Base-by-base conservation (phyloP, 2,113 vertebrate genomes). In the Syngnathus typhle region DNA sequence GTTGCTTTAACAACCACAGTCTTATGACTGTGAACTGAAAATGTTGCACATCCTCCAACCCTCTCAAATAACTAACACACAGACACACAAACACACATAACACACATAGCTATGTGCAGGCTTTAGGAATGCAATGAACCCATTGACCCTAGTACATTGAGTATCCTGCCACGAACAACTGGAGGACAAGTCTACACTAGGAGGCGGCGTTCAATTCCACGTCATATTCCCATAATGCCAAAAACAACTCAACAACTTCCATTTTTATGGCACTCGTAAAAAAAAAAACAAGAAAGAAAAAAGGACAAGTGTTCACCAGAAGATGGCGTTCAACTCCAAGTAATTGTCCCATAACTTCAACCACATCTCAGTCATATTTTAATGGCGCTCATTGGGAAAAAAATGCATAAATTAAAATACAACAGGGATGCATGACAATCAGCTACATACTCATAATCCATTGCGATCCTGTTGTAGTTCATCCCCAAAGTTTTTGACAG, bases 321-420 rank as follows among this genome's bases (percentile, higher is more conserved):
- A 82, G 88, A 79, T 82, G 86, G 88, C 65, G 56, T 9, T 66
- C 65, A 78, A 83, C 58, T 80, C 83, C 84, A 65, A 7, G 32
- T 63, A 81, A 85, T 46, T 62, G 39, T 62, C 39, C 13, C 13
- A 44, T 44, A 41, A 41, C 5, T 13, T 4, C 39, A 43, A 43
- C 39, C 6, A 18, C 15, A 32, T 7, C 27, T 3, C 54, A 56
- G 13, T 18, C 55, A 16, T 13, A 36, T 58, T 58, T 58, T 58
- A 58, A 58, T 18, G 27, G 55, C 15, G 27, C 11, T 56, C 5
- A 5, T 32, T 32, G 3, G 5, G 7, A 16, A 58, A 32, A 13
- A 15, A 16, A 58, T 32, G 27, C 27, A 32, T 32, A 32, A 32
- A 32, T 32, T 32, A 11, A 32, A 54, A 54, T 23, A 23, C 3